Conservation (phyloP, 2,888 invertebrate species). For the Heliconius aoede region DNA sequence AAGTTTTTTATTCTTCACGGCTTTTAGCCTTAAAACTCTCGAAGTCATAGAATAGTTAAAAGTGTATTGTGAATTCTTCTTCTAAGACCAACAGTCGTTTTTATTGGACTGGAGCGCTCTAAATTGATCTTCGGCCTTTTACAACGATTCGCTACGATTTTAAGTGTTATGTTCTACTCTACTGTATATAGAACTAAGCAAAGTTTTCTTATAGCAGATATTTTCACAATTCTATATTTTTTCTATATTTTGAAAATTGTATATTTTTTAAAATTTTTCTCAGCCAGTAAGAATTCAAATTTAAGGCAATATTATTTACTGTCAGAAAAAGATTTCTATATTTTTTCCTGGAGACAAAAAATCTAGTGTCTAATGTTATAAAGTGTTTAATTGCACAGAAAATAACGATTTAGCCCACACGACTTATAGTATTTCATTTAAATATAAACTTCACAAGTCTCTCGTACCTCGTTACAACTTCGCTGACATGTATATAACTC, state of each 20-base stretch:
- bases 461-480: slow-evolving; percentile 22
- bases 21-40: background rate
- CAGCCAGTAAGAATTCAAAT: background rate
- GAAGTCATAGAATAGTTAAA: background rate
- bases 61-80: slow-evolving; percentile 3
- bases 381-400: no score
- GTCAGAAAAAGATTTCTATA: no score
- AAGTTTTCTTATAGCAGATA: background rate
- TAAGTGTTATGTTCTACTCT: slow-evolving; percentile 4
- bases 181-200: background rate
- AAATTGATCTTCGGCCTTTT: slow-evolving; percentile 4
- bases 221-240: background rate
- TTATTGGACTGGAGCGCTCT: background rate
- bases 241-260: background rate
- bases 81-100: slow-evolving; percentile 8
- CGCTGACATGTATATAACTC: slow-evolving; percentile 20
- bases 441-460: slow-evolving; percentile 1
- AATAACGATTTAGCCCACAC: background rate
- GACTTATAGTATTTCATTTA: background rate
- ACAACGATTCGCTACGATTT: background rate
- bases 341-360: no score
- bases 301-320: background rate
- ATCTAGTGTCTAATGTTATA: no score
- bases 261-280: background rate
- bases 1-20: slow-evolving; percentile 4